Evolutionary conservation across 2,797 vertebrate species (phyloP).

Genomic region (Meda fulgida): DNA sequence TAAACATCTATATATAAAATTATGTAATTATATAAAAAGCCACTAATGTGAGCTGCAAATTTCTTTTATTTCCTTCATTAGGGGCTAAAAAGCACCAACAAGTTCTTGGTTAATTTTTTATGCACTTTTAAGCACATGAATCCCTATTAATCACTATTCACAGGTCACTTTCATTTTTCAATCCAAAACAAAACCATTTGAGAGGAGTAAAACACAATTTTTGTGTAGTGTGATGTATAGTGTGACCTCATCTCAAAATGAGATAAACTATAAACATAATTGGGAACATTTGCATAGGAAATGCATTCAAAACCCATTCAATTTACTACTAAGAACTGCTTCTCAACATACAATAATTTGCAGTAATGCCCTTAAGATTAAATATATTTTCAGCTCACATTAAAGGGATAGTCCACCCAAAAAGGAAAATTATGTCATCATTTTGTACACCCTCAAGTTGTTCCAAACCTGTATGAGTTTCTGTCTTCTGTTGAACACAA

Average conservation of each 20-base stretch:
- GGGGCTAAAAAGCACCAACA: not conserved
- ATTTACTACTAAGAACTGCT: not conserved
- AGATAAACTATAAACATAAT: not conserved
- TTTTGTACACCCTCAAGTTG: too few relatives aligned
- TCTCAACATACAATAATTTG: not conserved
- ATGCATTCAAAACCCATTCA: not conserved
- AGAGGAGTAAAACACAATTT: not conserved
- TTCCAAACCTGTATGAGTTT: too few relatives aligned
- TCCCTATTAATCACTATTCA: not conserved
- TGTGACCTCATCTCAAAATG: too few relatives aligned
- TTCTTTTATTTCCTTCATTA: not conserved
- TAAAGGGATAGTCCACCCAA: not conserved
- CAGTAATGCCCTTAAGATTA: not conserved
- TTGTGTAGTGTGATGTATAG: not conserved
- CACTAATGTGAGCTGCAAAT: not conserved
- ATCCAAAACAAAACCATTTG: not conserved
- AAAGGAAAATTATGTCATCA: too few relatives aligned
- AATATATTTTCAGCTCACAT: not conserved
- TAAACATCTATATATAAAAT: not conserved
- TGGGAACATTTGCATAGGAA: not conserved
- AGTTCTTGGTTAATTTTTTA: not conserved
- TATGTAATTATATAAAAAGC: too few relatives aligned
- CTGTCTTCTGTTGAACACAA: too few relatives aligned
- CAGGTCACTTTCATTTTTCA: not conserved
- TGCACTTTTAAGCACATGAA: not conserved